Conservation (phyloP, 1,140 invertebrate genomes). For the Sitophilus oryzae region DNA sequence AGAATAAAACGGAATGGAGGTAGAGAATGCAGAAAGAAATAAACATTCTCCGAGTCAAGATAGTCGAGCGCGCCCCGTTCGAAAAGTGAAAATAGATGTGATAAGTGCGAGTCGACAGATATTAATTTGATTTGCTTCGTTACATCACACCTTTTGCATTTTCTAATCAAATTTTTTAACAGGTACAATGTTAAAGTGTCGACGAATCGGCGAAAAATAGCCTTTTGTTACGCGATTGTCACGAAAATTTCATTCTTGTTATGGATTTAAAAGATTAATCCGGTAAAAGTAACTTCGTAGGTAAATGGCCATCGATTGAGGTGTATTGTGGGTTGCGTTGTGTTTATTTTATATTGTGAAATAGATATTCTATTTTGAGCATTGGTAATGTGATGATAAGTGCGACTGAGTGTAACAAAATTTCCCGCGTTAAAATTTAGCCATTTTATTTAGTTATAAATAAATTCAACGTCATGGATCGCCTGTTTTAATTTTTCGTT, state of each 20-base stretch:
- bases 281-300: background rate
- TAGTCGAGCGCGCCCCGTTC: background rate
- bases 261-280: background rate
- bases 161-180: too few relatives aligned
- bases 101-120: slow-evolving; percentile 9
- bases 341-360: background rate
- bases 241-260: background rate
- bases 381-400: too few relatives aligned
- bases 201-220: too few relatives aligned
- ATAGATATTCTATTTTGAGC: too few relatives aligned
- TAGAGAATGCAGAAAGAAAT: slow-evolving; percentile 25
- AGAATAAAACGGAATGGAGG: slow-evolving; percentile 29
- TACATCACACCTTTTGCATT: background rate
- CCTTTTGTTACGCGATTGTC: background rate
- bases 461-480: too few relatives aligned
- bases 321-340: background rate
- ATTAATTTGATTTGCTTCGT: background rate
- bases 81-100: slow-evolving; percentile 9
- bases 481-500: too few relatives aligned
- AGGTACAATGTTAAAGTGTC: too few relatives aligned
- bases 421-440: too few relatives aligned
- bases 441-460: too few relatives aligned
- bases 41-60: slow-evolving; percentile 8
- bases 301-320: background rate
- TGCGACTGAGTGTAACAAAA: too few relatives aligned